phyloP scores from a whole-genome alignment of 2,888 invertebrate species.

The Hydraecia micacea region DNA sequence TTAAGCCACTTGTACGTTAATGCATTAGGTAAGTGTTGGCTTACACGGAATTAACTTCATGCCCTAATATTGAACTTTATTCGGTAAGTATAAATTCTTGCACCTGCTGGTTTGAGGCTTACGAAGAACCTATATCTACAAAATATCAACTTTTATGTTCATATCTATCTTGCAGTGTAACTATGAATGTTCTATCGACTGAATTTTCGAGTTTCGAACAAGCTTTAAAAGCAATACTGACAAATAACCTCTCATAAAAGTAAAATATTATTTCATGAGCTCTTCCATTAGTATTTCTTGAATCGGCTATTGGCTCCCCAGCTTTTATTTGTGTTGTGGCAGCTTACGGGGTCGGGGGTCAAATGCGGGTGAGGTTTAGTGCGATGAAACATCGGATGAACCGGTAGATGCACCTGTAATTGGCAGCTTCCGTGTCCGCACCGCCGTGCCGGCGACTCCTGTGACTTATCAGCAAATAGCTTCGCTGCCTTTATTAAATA shows the following conservation, averaged over 20 bases:
- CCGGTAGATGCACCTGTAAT: slow-evolving; percentile 78
- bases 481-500: slow-evolving; percentile 42
- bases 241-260: slow-evolving; percentile 48
- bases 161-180: slow-evolving; percentile 5
- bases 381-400: slow-evolving; percentile 63
- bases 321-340: slow-evolving; percentile 46
- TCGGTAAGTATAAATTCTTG: background rate
- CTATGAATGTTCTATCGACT: slow-evolving; percentile 28
- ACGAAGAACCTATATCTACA: background rate
- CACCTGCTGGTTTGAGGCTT: background rate
- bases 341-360: slow-evolving; percentile 9
- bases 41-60: slow-evolving; percentile 30
- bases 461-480: slow-evolving; percentile 59
- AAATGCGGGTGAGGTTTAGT: slow-evolving; percentile 33
- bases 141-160: background rate
- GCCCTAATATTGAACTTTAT: slow-evolving; percentile 20
- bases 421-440: slow-evolving; percentile 73
- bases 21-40: slow-evolving; percentile 39
- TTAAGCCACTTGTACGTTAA: slow-evolving; percentile 37
- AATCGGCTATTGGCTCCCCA: slow-evolving; percentile 7
- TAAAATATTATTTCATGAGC: slow-evolving; percentile 44
- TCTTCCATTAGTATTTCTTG: slow-evolving; percentile 34
- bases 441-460: slow-evolving; percentile 60
- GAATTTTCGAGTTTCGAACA: slow-evolving; percentile 18
- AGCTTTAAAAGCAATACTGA: slow-evolving; percentile 39